Conservation (phyloP, 1,140 invertebrate species). For the Nasonia giraulti region DNA sequence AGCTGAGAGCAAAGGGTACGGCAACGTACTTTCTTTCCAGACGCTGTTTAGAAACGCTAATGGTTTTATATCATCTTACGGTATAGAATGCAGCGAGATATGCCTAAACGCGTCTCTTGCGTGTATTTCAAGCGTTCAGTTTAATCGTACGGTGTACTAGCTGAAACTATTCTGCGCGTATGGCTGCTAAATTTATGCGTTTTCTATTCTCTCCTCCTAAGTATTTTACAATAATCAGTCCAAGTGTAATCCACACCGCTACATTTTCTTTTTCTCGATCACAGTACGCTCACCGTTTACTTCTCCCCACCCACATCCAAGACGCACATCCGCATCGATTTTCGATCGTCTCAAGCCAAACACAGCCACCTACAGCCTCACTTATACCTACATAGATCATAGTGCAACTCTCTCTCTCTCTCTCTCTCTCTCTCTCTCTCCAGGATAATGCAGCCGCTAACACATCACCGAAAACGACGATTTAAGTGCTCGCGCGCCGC, state of each 20-base stretch:
- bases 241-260: too few species aligned
- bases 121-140: neutral
- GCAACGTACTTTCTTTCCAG: too few species aligned
- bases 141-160: neutral
- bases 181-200: neutral
- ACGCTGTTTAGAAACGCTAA: neutral
- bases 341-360: too few species aligned
- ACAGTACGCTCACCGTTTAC: too few species aligned
- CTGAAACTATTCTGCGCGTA: neutral
- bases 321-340: too few species aligned
- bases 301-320: too few species aligned
- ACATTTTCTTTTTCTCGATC: too few species aligned
- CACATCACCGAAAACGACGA: slow-evolving; percentile 37
- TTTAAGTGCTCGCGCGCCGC: slow-evolving; percentile 19
- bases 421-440: neutral
- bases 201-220: neutral
- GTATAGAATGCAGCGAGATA: neutral
- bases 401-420: too few species aligned
- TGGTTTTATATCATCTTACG: neutral
- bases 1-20: too few species aligned
- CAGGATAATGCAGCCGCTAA: slow-evolving; percentile 44
- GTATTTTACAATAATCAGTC: too few species aligned
- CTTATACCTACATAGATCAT: too few species aligned
- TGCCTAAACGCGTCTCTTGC: neutral
- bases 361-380: too few species aligned